Conservation (phyloP, 2,888 invertebrate species). For the Arge pagana region DNA sequence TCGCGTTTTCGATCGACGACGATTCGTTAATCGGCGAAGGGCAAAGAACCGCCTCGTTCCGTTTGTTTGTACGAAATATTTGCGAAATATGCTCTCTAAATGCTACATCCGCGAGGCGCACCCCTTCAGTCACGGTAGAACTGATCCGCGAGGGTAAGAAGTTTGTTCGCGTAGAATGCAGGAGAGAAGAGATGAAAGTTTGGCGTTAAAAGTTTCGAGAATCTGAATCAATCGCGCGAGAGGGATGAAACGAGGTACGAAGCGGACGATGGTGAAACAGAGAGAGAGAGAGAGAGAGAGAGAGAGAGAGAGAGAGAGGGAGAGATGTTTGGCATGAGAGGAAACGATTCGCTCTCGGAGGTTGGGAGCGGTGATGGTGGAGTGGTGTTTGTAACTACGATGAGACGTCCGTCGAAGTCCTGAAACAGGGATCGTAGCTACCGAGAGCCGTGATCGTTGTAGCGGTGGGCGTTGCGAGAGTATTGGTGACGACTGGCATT, state of each 20-base stretch:
- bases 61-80: too few species aligned
- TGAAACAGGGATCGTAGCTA: slow-evolving; percentile 16
- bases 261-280: background rate
- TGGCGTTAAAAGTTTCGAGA: slow-evolving; percentile 37
- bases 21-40: too few species aligned
- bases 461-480: slow-evolving; percentile 6
- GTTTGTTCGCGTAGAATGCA: too few species aligned
- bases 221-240: slow-evolving; percentile 45
- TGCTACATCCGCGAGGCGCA: too few species aligned
- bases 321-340: too few species aligned
- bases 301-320: slow-evolving; percentile 19
- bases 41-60: too few species aligned
- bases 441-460: slow-evolving; percentile 5
- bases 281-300: slow-evolving; percentile 8
- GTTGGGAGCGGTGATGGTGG: background rate
- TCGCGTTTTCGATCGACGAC: too few species aligned
- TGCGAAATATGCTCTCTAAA: too few species aligned
- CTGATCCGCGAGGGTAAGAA: too few species aligned
- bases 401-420: slow-evolving; percentile 11
- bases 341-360: too few species aligned
- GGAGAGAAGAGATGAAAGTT: slow-evolving; percentile 3
- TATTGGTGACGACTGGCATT: slow-evolving; percentile 27
- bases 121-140: too few species aligned
- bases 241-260: background rate
- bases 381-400: slow-evolving; percentile 5